phyloP scores from a whole-genome alignment of 2,888 invertebrate genomes.

The Eustalomyia histrio region DNA sequence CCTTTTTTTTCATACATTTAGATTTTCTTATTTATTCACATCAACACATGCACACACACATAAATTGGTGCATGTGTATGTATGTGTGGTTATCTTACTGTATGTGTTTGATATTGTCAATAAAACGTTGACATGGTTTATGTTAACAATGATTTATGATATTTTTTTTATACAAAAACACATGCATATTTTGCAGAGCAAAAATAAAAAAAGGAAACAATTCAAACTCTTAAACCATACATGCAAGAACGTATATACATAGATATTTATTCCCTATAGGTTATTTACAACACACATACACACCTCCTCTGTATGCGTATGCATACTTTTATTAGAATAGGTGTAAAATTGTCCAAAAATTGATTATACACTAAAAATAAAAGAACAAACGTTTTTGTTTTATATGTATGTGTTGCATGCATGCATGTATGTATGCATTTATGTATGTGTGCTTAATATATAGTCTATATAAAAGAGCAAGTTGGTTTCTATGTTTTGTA shows the following conservation, averaged over 20 bases:
- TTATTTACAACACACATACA: background rate
- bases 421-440: too few species aligned
- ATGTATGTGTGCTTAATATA: too few species aligned
- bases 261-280: background rate
- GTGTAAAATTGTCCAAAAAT: background rate
- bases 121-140: conserved; percentile 29
- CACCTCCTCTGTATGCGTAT: background rate
- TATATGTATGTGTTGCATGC: too few species aligned
- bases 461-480: background rate
- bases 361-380: too few species aligned
- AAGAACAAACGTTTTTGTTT: too few species aligned
- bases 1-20: background rate
- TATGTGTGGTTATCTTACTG: background rate
- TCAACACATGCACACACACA: too few species aligned
- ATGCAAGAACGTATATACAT: background rate
- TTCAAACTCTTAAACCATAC: background rate
- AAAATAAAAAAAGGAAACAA: background rate
- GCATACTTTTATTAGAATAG: background rate
- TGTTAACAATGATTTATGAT: conserved; percentile 35
- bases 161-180: conserved; percentile 1
- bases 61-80: background rate
- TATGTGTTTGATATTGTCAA: conserved; percentile 26
- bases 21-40: conserved; percentile 9
- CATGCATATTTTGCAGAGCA: background rate
- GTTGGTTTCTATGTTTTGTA: background rate